Evolutionary conservation across 2,797 vertebrate species (phyloP).

Genomic region (Galagoides demidoff): DNA sequence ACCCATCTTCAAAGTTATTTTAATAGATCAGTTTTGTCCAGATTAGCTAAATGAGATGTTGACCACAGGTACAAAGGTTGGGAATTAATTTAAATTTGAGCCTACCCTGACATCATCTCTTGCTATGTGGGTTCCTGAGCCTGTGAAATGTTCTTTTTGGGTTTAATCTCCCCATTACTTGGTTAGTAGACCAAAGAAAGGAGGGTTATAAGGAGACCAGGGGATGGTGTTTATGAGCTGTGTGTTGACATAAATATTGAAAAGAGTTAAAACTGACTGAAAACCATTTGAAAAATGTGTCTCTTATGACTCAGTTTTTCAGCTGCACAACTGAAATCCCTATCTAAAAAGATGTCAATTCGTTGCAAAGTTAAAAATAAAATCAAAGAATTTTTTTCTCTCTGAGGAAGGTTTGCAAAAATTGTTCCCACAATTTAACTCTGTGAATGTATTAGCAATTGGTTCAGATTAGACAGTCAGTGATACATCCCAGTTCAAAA

Average conservation of each 20-base stretch:
- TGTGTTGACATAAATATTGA: neutral
- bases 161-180: conserved; percentile 66
- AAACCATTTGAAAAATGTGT: neutral
- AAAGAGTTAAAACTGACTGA: conserved; percentile 4
- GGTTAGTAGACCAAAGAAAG: conserved; percentile 8
- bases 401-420: conserved; percentile 28
- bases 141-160: conserved; percentile 19
- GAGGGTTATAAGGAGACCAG: neutral
- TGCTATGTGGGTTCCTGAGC: conserved; percentile 53
- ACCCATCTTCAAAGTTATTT: conserved; percentile 64
- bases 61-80: conserved; percentile 42
- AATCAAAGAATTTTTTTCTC: conserved; percentile 15
- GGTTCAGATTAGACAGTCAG: neutral
- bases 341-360: conserved; percentile 42
- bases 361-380: conserved; percentile 51
- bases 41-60: conserved; percentile 55
- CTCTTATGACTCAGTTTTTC: neutral
- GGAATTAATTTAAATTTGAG: conserved; percentile 75
- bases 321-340: neutral
- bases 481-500: neutral
- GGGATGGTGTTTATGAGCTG: neutral
- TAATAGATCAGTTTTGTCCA: conserved; percentile 56
- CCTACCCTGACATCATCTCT: conserved; percentile 48
- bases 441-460: conserved; percentile 1
- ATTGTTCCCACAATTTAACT: neutral